A percentile compares a stretch with the other conserved stretches of the same genome.
Evolutionary conservation across 2,797 vertebrate genomes (phyloP).

Genomic region (Lutjanus campechanus): DNA sequence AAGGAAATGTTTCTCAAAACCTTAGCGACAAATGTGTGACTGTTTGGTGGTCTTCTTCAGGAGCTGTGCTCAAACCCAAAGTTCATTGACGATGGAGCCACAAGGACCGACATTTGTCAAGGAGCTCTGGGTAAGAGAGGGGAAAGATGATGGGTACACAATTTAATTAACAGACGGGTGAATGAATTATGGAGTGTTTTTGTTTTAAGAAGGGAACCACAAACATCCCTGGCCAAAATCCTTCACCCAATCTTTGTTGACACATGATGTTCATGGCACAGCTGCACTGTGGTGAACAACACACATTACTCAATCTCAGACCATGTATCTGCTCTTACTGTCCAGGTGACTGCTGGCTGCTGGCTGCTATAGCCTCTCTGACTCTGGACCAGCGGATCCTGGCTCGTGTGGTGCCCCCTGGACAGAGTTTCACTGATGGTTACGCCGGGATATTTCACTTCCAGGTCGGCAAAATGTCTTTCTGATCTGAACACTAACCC

Average conservation of each 20-base stretch:
- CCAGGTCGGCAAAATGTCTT: slow-evolving; percentile 67
- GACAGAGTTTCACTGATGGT: slow-evolving; percentile 80
- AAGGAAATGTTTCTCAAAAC: background rate
- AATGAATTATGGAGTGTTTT: background rate
- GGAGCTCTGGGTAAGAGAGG: slow-evolving; percentile 90
- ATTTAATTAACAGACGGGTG: background rate
- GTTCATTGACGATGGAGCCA: slow-evolving; percentile 90
- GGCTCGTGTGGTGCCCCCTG: slow-evolving; percentile 81
- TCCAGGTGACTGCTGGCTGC: slow-evolving; percentile 88
- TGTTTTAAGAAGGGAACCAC: background rate
- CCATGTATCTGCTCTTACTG: background rate
- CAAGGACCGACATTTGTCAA: slow-evolving; percentile 93
- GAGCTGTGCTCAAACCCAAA: slow-evolving; percentile 89
- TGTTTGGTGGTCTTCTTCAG: slow-evolving; percentile 68
- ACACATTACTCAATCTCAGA: slow-evolving; percentile 17
- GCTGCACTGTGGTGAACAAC: background rate
- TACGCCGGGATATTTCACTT: slow-evolving; percentile 89
- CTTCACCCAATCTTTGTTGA: slow-evolving; percentile 3
- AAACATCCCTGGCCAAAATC: background rate
- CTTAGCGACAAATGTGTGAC: background rate
- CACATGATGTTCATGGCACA: background rate
- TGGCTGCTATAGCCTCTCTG: slow-evolving; percentile 87
- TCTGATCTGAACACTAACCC: background rate
- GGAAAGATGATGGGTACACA: background rate
- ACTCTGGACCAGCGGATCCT: slow-evolving; percentile 84